Evolutionary conservation across 1,140 invertebrate species (phyloP), one percentile per base, ranked within the genome.

Genomic region (Cotesia typhae): DNA sequence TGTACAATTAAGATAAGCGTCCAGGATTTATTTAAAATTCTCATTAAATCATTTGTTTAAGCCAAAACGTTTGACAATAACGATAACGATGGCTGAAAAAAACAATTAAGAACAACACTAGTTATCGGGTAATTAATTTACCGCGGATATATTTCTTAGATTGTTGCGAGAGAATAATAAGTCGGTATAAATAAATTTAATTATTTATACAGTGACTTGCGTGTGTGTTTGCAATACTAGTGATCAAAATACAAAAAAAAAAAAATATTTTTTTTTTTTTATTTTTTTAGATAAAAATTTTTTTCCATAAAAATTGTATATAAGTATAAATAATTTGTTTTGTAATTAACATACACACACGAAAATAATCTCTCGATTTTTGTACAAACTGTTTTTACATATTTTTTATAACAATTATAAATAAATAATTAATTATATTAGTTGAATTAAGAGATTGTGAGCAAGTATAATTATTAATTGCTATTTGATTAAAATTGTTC

Each of bases 331-430:
- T 85, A 72, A 81, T 76, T 78, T 80, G 77, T 68, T 77, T 81
- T 78, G 66, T 77, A 75, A 72, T 73, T 76, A n/a, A 76, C 70
- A 70, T 75, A 73, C 72, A 76, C 72, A 82, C 77, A 74, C 81
- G 77, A 81, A 81, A 78, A 80, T 82, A 77, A 79, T 84, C 83
- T 84, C 80, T 83, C 83, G 76, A 81, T 79, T 84, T 81, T 86
- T 87, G 85, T 87, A 86, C 84, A 87, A 85, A 86, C 80, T 85
- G 82, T 85, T 85, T 85, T 85, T 85, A 86, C 78, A 82, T 82
- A 81, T 74, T 73, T 68, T 75, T 71, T 69, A 69, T 66, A 47
- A 9, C 41, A 47, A 47, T 47, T 47, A 47, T 47, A 47, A 47
- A 66, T 51, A 71, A 66, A 66, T 68, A 74, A 71, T 53, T 64